These are phyloP conservation scores for Sebastes reedi DNA, from an alignment of 2,797 vertebrate genomes.

Conservation along the genomic window DNA sequence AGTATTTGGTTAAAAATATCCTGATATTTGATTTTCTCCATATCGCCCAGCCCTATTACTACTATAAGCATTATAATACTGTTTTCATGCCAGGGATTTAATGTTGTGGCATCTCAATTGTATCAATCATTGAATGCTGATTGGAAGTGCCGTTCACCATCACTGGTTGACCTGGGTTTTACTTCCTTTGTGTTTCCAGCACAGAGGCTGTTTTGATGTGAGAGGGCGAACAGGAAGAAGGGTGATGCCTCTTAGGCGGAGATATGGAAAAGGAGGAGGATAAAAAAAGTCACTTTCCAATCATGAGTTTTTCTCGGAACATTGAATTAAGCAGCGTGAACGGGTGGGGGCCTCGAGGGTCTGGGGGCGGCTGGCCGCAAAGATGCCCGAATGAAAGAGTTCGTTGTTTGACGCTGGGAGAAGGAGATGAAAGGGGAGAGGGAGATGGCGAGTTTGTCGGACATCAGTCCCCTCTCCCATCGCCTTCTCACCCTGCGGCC, in stretches of 20 bases:
- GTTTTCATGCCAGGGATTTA: background rate
- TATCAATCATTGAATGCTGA: background rate
- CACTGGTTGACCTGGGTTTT: conserved; percentile 1
- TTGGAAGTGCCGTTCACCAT: background rate
- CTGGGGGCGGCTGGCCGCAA: conserved; percentile 70
- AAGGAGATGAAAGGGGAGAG: conserved; percentile 81
- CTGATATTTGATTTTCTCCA: too few species aligned
- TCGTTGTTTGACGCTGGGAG: conserved; percentile 76
- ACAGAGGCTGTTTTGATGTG: conserved; percentile 51
- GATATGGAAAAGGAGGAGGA: conserved; percentile 58
- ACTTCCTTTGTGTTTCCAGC: conserved; percentile 1
- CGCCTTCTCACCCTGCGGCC: conserved; percentile 74
- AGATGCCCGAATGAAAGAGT: conserved; percentile 83
- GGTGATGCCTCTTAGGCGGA: conserved; percentile 34
- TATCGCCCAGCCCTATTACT: too few species aligned
- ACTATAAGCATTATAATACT: background rate
- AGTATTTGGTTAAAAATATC: too few species aligned
- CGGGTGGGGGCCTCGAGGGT: conserved; percentile 74
- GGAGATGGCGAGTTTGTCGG: conserved; percentile 78
- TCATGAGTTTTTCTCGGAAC: conserved; percentile 86
- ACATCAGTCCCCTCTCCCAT: conserved; percentile 74
- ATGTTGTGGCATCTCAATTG: background rate
- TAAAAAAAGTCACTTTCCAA: conserved; percentile 82
- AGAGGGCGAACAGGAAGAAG: conserved; percentile 34
- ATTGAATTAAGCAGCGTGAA: conserved; percentile 86